Evolutionary conservation across 2,888 invertebrate species (phyloP), one percentile per base, ranked within the genome.

Genomic region (Arrhopalites spinosus): DNA sequence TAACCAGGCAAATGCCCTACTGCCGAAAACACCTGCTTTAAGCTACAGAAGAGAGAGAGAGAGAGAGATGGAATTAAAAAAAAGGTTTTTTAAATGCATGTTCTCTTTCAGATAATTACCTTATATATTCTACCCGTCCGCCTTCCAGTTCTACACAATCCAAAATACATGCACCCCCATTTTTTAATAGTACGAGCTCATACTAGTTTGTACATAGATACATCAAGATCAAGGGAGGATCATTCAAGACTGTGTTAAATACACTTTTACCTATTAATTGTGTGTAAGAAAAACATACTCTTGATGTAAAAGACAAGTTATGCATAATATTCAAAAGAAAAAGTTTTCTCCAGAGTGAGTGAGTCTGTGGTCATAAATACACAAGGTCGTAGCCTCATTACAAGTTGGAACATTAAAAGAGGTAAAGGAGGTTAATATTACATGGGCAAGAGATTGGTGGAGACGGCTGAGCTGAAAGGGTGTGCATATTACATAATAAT

Each of bases 71-170:
- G 5, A 36, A n/a, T n/a, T n/a, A 20, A 56, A 56, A 61, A 61
- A 61, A 30, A 29, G n/a, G 13, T 30, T 64, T 50, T 67, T 64
- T 47, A 50, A 61, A 74, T 75, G 70, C 75, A 75, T 72, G 75
- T 68, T 75, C 30, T 67, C 47, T 56, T 64, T n/a, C 45, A 68
- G 72, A 73, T 74, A 75, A 75, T 77, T 75, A 73, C 69, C 71
- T 30, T 68, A 64, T 29, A 68, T 59, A 27, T 59, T 56, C 25
- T 13, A 68, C 25, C 7, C 68, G 8, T 59, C 59, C 27, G 13
- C 23, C 45, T 8, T 29, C n/a, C n/a, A n/a, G n/a, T 43, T 27
- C 27, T 25, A 23, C 27, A 27, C 20, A 45, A 23, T n/a, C n/a
- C n/a, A n/a, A n/a, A n/a, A n/a, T 15, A 29, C 59, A 61, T 71